Conservation (phyloP, 2,797 vertebrate genomes). For the Hippoglossus hippoglossus region DNA sequence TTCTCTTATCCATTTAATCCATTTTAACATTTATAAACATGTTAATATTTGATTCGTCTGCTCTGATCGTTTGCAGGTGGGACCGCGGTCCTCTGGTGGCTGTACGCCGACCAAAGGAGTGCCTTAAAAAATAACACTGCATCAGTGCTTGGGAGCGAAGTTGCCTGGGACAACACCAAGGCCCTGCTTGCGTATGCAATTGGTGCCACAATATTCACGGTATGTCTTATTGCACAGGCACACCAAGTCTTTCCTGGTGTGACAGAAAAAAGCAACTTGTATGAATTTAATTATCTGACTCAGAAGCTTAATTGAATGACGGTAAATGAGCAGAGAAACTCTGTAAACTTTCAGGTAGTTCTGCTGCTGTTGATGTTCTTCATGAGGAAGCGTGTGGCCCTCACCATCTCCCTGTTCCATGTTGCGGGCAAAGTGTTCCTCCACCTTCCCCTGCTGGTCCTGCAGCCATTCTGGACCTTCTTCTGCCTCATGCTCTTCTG, state of each 20-base stretch:
- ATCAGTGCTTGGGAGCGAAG: conserved; percentile 84
- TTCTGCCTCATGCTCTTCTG: conserved; percentile 95
- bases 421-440: conserved; percentile 98
- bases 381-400: conserved; percentile 95
- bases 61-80: conserved; percentile 82
- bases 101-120: conserved; percentile 89
- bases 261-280: neutral
- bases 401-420: conserved; percentile 96
- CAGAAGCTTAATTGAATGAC: neutral
- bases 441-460: conserved; percentile 91
- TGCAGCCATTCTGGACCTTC: conserved; percentile 98
- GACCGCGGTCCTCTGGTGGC: conserved; percentile 94
- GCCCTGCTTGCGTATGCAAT: conserved; percentile 94
- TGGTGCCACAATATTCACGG: conserved; percentile 93
- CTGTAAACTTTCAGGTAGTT: conserved; percentile 82
- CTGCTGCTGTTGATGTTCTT: conserved; percentile 94
- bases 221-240: conserved; percentile 62
- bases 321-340: neutral
- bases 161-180: conserved; percentile 91
- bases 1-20: too few species aligned
- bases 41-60: neutral
- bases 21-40: too few species aligned
- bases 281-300: neutral
- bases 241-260: neutral
- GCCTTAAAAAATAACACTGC: conserved; percentile 73